Evolutionary conservation across 2,113 vertebrate species (phyloP).

Genomic region (Hemibagrus wyckioides): DNA sequence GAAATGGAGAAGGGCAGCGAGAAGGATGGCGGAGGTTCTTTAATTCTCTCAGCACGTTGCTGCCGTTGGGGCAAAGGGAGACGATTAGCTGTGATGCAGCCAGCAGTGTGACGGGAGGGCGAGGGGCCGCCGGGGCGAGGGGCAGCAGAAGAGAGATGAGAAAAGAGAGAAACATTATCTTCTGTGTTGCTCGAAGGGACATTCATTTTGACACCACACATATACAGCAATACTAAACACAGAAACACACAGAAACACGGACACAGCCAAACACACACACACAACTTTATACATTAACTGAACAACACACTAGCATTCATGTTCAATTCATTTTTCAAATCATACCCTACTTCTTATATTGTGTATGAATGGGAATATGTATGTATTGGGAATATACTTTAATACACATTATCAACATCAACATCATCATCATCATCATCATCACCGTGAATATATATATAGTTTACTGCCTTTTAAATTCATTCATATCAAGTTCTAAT

Average conservation of each 20-base stretch:
- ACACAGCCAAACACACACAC: background rate
- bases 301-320: background rate
- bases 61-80: constrained; percentile 35
- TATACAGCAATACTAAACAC: background rate
- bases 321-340: background rate
- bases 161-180: constrained; percentile 26
- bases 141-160: constrained; percentile 1
- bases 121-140: constrained; percentile 10
- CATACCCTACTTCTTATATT: background rate
- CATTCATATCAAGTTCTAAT: background rate
- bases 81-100: constrained; percentile 50
- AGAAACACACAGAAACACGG: background rate
- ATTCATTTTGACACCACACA: background rate
- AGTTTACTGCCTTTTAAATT: too few relatives aligned
- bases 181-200: constrained; percentile 32
- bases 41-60: constrained; percentile 48
- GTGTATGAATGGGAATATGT: background rate
- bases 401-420: background rate
- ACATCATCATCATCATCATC: background rate
- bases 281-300: background rate
- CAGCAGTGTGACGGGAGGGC: constrained; percentile 37
- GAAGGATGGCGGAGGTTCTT: constrained; percentile 25
- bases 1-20: constrained; percentile 10
- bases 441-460: too few relatives aligned
- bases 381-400: background rate